Conservation (phyloP, 2,113 vertebrate genomes). For the Callospermophilus lateralis region DNA sequence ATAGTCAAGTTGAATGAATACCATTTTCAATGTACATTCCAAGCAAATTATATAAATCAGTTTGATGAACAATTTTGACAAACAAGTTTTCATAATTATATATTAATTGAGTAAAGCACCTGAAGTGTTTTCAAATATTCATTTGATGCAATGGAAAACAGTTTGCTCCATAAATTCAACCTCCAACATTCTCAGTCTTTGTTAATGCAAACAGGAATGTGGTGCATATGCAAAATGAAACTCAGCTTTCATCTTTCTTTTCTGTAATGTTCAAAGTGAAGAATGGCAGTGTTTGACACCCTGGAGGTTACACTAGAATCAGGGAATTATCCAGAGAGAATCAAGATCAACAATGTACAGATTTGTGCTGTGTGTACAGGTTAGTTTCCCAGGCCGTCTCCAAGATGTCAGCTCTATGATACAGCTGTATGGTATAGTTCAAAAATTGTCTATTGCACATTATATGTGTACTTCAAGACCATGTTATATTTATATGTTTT, state of each 20-base stretch:
- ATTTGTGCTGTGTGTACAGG: rapidly evolving
- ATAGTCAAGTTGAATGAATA: not conserved
- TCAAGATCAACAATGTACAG: not conserved
- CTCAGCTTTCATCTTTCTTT: not conserved
- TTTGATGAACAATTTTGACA: not conserved
- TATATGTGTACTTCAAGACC: not conserved
- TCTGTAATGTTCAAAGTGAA: not conserved
- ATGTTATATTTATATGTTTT: constrained; percentile 34
- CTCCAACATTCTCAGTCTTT: not conserved
- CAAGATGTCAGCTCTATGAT: rapidly evolving
- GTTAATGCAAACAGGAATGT: not conserved
- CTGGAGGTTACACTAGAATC: not conserved
- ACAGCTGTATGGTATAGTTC: not conserved
- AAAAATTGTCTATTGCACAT: not conserved
- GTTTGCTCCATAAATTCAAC: not conserved
- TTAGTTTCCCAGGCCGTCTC: rapidly evolving
- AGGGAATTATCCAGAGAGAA: not conserved
- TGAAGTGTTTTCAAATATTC: not conserved
- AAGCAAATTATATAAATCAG: constrained; percentile 10
- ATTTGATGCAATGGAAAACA: constrained; percentile 6
- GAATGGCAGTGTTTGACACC: not conserved
- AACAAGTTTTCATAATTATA: not conserved
- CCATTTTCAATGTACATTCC: not conserved
- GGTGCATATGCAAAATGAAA: not conserved
- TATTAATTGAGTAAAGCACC: not conserved